These are phyloP conservation scores for Cebus imitator DNA, from an alignment of 2,113 vertebrate species.

Conservation along the genomic window DNA sequence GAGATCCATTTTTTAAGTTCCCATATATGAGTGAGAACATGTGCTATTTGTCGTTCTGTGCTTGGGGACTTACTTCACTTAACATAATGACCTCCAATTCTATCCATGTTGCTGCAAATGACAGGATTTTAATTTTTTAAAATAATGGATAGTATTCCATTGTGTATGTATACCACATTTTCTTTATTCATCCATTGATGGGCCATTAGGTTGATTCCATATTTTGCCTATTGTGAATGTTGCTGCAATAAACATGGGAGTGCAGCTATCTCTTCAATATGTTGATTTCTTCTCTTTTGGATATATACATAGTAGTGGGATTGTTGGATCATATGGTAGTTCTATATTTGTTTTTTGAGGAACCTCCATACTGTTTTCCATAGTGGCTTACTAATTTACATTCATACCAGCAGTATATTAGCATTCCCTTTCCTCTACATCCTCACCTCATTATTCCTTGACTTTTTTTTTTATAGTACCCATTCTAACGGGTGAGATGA, in stretches of 20 bases:
- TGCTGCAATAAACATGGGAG: not conserved
- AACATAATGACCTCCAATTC: not conserved
- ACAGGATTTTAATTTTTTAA: not conserved
- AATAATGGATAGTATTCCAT: not conserved
- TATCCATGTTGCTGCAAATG: not conserved
- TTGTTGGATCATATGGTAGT: not conserved
- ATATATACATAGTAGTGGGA: not conserved
- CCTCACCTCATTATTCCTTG: not conserved
- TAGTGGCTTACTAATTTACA: not conserved
- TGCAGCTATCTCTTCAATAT: not conserved
- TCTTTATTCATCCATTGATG: not conserved
- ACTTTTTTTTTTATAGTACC: not conserved
- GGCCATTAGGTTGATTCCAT: not conserved
- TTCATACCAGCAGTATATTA: not conserved
- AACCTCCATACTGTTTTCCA: not conserved
- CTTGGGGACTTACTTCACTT: not conserved
- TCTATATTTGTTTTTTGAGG: not conserved
- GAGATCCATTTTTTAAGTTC: not conserved
- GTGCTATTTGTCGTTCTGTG: not conserved
- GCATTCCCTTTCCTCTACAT: not conserved
- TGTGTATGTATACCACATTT: not conserved
- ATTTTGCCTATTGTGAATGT: not conserved
- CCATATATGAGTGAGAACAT: not conserved
- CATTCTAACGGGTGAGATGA: not conserved
- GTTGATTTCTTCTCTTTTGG: not conserved